Evolutionary conservation across 2,797 vertebrate genomes (phyloP), one percentile per base, ranked within the genome.

Genomic region (Presbytis comata): DNA sequence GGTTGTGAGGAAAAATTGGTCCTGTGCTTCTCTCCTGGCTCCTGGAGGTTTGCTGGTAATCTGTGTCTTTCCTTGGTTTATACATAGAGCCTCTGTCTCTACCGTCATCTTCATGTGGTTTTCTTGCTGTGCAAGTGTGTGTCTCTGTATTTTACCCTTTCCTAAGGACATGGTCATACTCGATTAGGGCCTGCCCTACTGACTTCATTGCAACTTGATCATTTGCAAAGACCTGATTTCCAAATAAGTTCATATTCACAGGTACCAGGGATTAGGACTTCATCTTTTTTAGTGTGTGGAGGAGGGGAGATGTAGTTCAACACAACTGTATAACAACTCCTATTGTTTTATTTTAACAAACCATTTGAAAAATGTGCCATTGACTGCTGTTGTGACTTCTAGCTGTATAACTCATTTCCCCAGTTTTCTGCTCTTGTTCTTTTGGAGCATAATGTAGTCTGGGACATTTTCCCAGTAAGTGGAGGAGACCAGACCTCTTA

Each of bases 341-440:
- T 39, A 9, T 70, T 76, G n/a, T 33, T 50, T 36, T 83, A 64
- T 50, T 74, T 55, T 72, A 55, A 22, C 5, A 50, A 44, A 84
- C 39, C 33, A 24, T 74, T 76, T 83, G 48, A 76, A 48, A 78
- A 79, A 6, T 22, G 19, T 44, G 33, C 59, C 4, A 0, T 36
- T 92, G 50, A 57, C 22, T 74, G 5, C 19, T 74, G 5, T 64
- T 36, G 19, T 14, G 79, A 50, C 70, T 80, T 44, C 33, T 76
- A 26, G 19, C 59, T 24, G 16, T 41, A 0, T 22, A 14, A 14
- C 46, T 74, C 36, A 1, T 0, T 28, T 6, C 14, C 19, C 12
- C 1, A 1, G 30, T 82, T 82, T 91, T 76, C 39, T 61, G 44
- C n/a, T 61, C 7, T 83, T 41, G 55, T 74, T 48, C 10, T 13